These are phyloP conservation scores for Phymorhynchus buccinoides DNA, from an alignment of 1,140 invertebrate genomes.

Conservation along the genomic window DNA sequence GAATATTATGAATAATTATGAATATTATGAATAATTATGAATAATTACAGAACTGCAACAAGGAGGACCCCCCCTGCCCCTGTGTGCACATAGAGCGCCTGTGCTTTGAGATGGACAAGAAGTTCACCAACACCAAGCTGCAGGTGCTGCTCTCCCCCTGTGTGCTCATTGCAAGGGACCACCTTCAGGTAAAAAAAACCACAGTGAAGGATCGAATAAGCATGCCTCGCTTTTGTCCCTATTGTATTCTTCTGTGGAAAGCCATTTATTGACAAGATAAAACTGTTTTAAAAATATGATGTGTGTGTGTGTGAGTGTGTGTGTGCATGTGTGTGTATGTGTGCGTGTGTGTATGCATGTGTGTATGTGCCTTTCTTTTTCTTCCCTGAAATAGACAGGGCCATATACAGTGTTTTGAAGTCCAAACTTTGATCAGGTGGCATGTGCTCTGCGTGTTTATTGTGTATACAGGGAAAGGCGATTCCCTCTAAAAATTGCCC, in stretches of 20 bases:
- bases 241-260: neutral
- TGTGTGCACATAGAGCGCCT: conserved; percentile 91
- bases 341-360: too few relatives aligned
- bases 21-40: too few relatives aligned
- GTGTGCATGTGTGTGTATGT: too few relatives aligned
- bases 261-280: too few relatives aligned
- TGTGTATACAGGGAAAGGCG: neutral
- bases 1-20: too few relatives aligned
- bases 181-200: conserved; percentile 57
- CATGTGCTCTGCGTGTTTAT: too few relatives aligned
- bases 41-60: conserved; percentile 66
- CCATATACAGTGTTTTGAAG: too few relatives aligned
- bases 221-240: too few relatives aligned
- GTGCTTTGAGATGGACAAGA: conserved; percentile 97
- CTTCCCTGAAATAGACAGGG: too few relatives aligned
- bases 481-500: neutral
- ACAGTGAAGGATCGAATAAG: neutral
- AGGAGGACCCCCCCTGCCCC: conserved; percentile 81
- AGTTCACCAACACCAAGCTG: conserved; percentile 90
- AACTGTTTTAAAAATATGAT: neutral
- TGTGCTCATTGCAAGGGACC: conserved; percentile 70
- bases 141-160: conserved; percentile 93
- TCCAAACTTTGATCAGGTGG: neutral
- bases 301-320: too few relatives aligned
- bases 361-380: too few relatives aligned